These are phyloP conservation scores for Muraenolepis orangiensis DNA, from an alignment of 2,797 vertebrate species.

Conservation along the genomic window DNA sequence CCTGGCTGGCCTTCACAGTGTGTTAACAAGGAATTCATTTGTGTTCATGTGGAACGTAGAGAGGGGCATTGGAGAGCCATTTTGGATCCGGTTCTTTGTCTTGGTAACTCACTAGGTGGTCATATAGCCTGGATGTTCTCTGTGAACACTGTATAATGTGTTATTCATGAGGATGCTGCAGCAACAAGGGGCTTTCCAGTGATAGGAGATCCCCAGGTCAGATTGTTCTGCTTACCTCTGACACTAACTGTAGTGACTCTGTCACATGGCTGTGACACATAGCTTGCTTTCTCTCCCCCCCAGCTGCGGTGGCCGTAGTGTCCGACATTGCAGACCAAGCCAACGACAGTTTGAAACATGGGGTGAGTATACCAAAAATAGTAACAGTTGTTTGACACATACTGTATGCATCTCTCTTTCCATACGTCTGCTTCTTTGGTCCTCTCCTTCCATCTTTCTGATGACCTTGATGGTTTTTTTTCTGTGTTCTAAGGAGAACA, in stretches of 20 bases:
- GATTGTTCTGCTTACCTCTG: constrained; percentile 20
- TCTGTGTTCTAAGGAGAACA: constrained; percentile 78
- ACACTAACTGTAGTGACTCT: neutral
- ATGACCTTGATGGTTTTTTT: constrained; percentile 22
- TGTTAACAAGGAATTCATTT: constrained; percentile 44
- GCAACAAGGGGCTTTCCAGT: constrained; percentile 45
- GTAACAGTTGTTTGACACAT: neutral
- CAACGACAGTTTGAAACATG: constrained; percentile 86
- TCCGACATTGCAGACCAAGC: constrained; percentile 86
- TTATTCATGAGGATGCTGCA: constrained; percentile 55
- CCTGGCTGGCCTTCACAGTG: constrained; percentile 21
- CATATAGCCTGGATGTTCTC: constrained; percentile 36
- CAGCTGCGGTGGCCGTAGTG: constrained; percentile 84
- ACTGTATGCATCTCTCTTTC: neutral
- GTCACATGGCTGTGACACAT: neutral
- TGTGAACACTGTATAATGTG: constrained; percentile 36
- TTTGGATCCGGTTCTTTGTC: constrained; percentile 48
- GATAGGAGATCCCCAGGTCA: constrained; percentile 37
- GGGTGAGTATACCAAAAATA: constrained; percentile 78
- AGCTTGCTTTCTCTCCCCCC: neutral
- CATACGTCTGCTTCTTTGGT: constrained; percentile 17
- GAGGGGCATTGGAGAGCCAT: constrained; percentile 43
- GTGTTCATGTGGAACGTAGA: constrained; percentile 42
- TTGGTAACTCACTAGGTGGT: constrained; percentile 32
- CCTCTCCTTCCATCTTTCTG: constrained; percentile 14